Conservation (phyloP, 1,140 invertebrate genomes). For the Drosophila paulistorum region DNA sequence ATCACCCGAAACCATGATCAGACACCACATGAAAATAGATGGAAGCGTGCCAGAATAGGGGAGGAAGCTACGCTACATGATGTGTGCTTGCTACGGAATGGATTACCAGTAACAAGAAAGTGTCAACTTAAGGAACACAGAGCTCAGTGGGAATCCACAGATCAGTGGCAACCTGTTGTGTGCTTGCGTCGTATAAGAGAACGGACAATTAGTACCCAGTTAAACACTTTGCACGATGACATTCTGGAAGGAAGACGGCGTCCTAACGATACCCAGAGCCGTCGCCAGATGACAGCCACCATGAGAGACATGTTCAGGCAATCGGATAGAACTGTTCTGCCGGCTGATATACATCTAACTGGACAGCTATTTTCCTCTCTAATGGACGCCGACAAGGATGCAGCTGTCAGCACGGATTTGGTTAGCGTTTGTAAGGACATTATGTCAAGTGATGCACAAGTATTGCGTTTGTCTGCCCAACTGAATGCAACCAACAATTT, state of each 20-base stretch:
- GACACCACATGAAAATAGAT: conserved; percentile 58
- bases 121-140: conserved; percentile 28
- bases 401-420: conserved; percentile 48
- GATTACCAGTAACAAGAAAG: conserved; percentile 63
- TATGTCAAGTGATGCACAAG: conserved; percentile 58
- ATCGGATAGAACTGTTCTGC: conserved; percentile 44
- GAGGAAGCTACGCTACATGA: conserved; percentile 56
- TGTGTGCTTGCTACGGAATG: conserved; percentile 59
- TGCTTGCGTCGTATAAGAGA: conserved; percentile 57
- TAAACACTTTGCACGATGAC: conserved; percentile 65
- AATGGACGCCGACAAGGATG: conserved; percentile 54
- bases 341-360: conserved; percentile 71
- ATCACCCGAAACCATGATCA: conserved; percentile 56
- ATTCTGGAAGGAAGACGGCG: conserved; percentile 50
- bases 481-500: conserved; percentile 71
- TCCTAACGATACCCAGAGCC: conserved; percentile 41
- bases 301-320: conserved; percentile 56
- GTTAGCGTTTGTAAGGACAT: conserved; percentile 69
- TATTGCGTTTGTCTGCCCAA: conserved; percentile 59
- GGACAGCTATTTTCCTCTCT: conserved; percentile 55
- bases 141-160: conserved; percentile 58
- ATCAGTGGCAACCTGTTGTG: conserved; percentile 39
- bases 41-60: conserved; percentile 59
- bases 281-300: conserved; percentile 30
- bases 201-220: conserved; percentile 50